Percentiles rank a stretch among this genome's conserved stretches.
phyloP scores from a whole-genome alignment of 2,797 vertebrate genomes.

The Pelobates cultripes region DNA sequence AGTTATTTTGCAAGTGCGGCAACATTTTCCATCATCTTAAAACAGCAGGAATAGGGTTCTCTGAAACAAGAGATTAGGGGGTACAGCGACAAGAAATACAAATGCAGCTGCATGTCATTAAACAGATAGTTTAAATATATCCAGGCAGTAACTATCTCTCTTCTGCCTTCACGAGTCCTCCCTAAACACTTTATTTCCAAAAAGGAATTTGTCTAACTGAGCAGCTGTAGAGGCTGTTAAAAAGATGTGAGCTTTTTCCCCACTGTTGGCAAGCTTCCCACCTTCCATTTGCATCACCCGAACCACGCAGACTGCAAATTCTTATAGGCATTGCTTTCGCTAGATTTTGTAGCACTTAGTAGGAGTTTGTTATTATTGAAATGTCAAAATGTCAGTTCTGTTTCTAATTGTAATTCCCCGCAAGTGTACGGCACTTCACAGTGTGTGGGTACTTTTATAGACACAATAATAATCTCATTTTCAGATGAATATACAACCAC shows the following conservation, averaged over 20 bases:
- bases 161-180: neutral
- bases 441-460: too few relatives aligned
- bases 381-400: too few relatives aligned
- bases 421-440: too few relatives aligned
- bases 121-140: neutral
- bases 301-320: neutral
- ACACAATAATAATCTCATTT: too few relatives aligned
- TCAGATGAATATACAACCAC: too few relatives aligned
- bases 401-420: too few relatives aligned
- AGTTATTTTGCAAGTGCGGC: too few relatives aligned
- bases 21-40: neutral
- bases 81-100: neutral
- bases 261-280: neutral
- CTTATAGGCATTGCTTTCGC: neutral
- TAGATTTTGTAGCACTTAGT: neutral
- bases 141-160: neutral
- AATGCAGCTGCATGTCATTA: slow-evolving; percentile 1
- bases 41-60: neutral
- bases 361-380: too few relatives aligned
- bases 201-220: neutral
- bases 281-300: neutral
- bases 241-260: neutral
- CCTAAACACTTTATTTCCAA: neutral
- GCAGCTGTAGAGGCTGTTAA: neutral
- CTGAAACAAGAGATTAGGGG: neutral